Evolutionary conservation across 92 coral and sea anemone genomes (phyloP), one percentile per base, ranked within the genome.

Genomic region (Actinernus sp.): DNA sequence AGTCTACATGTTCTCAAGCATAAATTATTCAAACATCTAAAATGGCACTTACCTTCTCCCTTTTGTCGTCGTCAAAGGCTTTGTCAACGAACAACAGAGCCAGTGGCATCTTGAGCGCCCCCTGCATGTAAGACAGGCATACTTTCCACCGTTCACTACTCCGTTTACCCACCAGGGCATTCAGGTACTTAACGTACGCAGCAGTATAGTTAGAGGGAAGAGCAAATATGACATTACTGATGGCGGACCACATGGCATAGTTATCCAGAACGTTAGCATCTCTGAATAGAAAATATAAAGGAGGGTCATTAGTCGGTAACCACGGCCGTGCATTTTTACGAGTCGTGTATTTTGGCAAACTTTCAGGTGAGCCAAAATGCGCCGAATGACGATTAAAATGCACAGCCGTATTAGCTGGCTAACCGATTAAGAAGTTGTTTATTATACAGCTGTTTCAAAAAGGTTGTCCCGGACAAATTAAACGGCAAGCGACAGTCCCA

Each of bases 41-140:
- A n/a, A n/a, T n/a, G n/a, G n/a, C n/a, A n/a, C n/a, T n/a, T 45
- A 45, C 52, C 10, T 23, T 45, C 5, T 12, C 21, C 43, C 21
- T 53, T 17, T 44, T 65, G 26, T 70, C 77, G 9, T 83, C 78
- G 44, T 79, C 81, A 49, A 89, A 89, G 14, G 81, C 50, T 52
- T 76, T 79, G n/a, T 89, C 96, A 9, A 89, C 86, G 59, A 68
- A 89, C 68, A 89, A 54, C 43, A 83, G 53, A 5, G 88, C 90
- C 1, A 84, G 37, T 0, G 76, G 82, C 81, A 84, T 77, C 28
- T 44, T 55, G 57, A 84, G 29, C 3, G 65, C 68, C 39, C 37
- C 0, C 39, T 70, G 77, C 85, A 77, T 77, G 18, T 22, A 19
- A 45, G 21, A 16, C 13, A 83, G 12, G 41, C 90, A 84, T 1